Percentiles rank a stretch among this genome's conserved stretches.
Evolutionary conservation across 2,888 invertebrate genomes (phyloP).

Genomic region (Pterobdella sp.): DNA sequence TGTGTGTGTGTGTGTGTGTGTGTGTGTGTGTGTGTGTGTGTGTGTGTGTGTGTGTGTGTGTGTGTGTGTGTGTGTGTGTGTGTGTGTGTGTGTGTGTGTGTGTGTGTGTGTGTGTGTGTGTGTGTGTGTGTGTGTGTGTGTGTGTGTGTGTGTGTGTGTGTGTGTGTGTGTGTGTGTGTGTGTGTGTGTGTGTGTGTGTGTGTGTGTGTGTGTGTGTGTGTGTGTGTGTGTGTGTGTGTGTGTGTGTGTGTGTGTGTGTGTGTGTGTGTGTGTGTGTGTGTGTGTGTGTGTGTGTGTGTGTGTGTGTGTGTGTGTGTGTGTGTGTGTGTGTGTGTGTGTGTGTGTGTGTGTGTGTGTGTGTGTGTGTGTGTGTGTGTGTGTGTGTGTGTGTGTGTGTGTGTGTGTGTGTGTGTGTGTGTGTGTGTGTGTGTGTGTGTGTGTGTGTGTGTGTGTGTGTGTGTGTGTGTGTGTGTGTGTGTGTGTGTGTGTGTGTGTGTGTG

Average conservation of each 20-base stretch:
- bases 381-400: constrained; percentile 1
- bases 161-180: constrained; percentile 16
- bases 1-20: constrained; percentile 9
- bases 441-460: constrained; percentile 1
- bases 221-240: constrained; percentile 14
- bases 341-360: constrained; percentile 1
- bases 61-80: constrained; percentile 22
- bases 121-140: constrained; percentile 15
- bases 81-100: constrained; percentile 25
- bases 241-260: not conserved
- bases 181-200: constrained; percentile 23
- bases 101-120: constrained; percentile 13
- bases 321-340: constrained; percentile 1
- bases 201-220: constrained; percentile 28
- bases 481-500: constrained; percentile 1
- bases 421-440: constrained; percentile 1
- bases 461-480: constrained; percentile 1
- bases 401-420: constrained; percentile 1
- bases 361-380: constrained; percentile 1
- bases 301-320: constrained; percentile 1
- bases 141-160: constrained; percentile 11
- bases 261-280: constrained; percentile 1
- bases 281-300: constrained; percentile 1
- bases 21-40: constrained; percentile 10
- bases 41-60: not conserved